phyloP scores from a whole-genome alignment of 92 coral and sea anemone species.

The Bergia sp. region DNA sequence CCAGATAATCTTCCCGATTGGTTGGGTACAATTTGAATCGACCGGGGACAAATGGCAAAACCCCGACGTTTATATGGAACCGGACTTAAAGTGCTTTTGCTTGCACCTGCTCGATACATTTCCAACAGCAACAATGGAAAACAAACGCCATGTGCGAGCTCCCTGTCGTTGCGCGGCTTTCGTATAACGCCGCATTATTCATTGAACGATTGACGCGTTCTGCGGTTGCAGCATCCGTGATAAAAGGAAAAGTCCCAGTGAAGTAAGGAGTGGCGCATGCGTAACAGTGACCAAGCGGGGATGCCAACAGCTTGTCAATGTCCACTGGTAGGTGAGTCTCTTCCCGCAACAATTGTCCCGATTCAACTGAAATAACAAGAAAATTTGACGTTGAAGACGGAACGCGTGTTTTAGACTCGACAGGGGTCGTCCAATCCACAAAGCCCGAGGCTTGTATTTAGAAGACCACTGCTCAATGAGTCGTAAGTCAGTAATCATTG shows the following conservation, averaged over 20 bases:
- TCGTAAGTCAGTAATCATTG: too few relatives aligned
- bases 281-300: slow-evolving; percentile 70
- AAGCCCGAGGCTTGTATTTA: too few relatives aligned
- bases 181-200: not conserved
- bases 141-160: not conserved
- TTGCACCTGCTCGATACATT: slow-evolving; percentile 7
- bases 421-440: too few relatives aligned
- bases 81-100: not conserved
- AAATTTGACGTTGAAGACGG: too few relatives aligned
- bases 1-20: too few relatives aligned
- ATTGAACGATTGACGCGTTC: not conserved
- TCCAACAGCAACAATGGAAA: slow-evolving; percentile 32
- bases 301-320: slow-evolving; percentile 34
- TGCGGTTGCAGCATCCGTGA: slow-evolving; percentile 45
- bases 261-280: slow-evolving; percentile 61
- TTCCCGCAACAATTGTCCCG: not conserved
- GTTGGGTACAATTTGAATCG: too few relatives aligned
- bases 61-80: too few relatives aligned
- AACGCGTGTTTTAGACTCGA: too few relatives aligned
- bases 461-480: too few relatives aligned
- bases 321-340: slow-evolving; percentile 47
- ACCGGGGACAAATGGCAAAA: too few relatives aligned
- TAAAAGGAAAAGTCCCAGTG: slow-evolving; percentile 47
- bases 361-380: slow-evolving; percentile 10
- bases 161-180: not conserved